A percentile compares a stretch with the other conserved stretches of the same genome.
Conservation (phyloP, 2,888 invertebrate species). For the Lepidocyrtoides sp. region DNA sequence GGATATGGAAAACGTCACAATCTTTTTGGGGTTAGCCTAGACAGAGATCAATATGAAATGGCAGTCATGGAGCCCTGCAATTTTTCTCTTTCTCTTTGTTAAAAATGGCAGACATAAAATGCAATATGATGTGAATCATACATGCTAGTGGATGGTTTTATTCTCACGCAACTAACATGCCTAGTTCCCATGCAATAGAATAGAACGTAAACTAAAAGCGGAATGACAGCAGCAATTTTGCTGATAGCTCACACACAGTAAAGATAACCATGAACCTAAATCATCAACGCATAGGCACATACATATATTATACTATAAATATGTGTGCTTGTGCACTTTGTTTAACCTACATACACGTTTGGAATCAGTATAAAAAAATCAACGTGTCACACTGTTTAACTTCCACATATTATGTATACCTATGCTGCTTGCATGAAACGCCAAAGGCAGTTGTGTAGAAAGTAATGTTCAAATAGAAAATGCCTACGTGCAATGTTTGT, state of each 20-base stretch:
- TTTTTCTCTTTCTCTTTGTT: neutral
- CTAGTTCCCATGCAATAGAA: too few species aligned
- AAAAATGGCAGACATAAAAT: neutral
- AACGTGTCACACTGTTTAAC: neutral
- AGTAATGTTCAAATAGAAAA: neutral
- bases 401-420: neutral
- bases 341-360: neutral
- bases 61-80: constrained; percentile 4
- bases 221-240: too few species aligned
- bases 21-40: constrained; percentile 84
- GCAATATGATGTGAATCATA: too few species aligned
- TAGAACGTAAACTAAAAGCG: too few species aligned
- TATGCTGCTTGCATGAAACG: neutral
- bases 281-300: too few species aligned
- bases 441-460: neutral
- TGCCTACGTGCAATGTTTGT: neutral
- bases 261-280: too few species aligned
- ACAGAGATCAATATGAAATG: constrained; percentile 81
- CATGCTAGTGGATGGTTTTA: too few species aligned
- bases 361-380: neutral
- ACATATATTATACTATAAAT: too few species aligned
- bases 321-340: too few species aligned
- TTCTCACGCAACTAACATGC: too few species aligned
- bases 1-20: constrained; percentile 84
- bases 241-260: too few species aligned